Conservation (phyloP, 92 coral and sea anemone species). For the Blastomussa wellsi region DNA sequence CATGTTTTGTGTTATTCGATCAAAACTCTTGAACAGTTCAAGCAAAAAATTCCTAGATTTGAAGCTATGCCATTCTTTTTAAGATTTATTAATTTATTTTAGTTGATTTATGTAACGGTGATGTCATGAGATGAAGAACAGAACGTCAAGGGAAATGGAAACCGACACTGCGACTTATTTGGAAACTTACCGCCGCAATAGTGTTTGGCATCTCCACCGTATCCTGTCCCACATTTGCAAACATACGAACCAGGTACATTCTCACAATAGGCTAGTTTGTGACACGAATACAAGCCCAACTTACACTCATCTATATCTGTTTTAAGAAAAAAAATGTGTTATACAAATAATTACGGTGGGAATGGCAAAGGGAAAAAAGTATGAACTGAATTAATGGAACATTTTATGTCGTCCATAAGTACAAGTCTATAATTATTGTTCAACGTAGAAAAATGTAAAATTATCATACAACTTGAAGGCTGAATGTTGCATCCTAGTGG, state of each 20-base stretch:
- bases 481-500: no score
- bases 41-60: no score
- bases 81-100: no score
- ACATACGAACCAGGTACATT: constrained; percentile 3
- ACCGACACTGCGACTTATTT: background rate
- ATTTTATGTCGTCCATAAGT: no score
- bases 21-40: no score
- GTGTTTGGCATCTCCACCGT: background rate
- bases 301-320: constrained; percentile 14
- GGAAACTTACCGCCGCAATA: constrained; percentile 3
- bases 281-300: background rate
- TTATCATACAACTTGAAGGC: no score
- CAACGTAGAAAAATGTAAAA: no score
- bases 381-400: no score
- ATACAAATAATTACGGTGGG: background rate
- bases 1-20: no score
- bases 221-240: background rate
- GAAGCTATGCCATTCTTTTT: no score
- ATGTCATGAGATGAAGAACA: background rate
- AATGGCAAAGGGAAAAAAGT: background rate
- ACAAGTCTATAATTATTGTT: no score
- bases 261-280: background rate
- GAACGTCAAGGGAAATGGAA: background rate
- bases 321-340: background rate
- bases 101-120: background rate